Base-by-base conservation (phyloP, 2,888 invertebrate genomes). In the Drosophila mulleri region DNA sequence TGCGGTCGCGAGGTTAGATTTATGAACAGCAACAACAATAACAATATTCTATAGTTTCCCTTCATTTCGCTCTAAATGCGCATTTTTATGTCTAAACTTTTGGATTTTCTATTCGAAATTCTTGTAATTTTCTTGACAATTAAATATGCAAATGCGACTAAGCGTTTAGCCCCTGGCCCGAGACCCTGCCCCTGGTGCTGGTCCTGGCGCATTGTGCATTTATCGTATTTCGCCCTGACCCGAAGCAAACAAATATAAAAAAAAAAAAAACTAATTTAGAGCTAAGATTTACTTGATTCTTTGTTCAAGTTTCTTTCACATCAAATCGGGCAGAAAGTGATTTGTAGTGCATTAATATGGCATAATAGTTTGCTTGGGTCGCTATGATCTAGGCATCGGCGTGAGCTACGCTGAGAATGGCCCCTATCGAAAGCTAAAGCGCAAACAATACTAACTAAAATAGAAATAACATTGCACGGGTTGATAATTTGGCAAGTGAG, bases 111-210 rank as follows among this genome's bases (percentile, higher is more conserved):
- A 50, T 71, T 58, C 12, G 29, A 29, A 41, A 54, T 41, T 54
- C 44, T 20, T 44, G 78, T 79, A 80, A 86, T 83, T 83, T 88
- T 84, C 83, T 70, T 76, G 45, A 63, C 85, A 88, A 84, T 84
- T 88, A 80, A 80, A 82, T 84, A 88, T 88, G 84, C 74, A 80
- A 88, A 84, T 84, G 69, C 61, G 57, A 65, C 70, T 80, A 78
- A 84, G 66, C 72, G 82, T 67, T 72, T 72, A 53, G 41, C 39
- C 54, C 54, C 57, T 42, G 56, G 20, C 35, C 57, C 20, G 1
- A 50, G 42, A 14, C 42, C 42, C 44, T 29, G 56, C 16, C 53
- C 20, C 37, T 4, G 37, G 14, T 48, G 52, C 18, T 52, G 53
- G 41, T 45, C 52, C 35, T 58, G 58, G 45, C 41, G 3, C 44